phyloP scores from a whole-genome alignment of 2,113 vertebrate genomes.

The Muscicapa adusta region DNA sequence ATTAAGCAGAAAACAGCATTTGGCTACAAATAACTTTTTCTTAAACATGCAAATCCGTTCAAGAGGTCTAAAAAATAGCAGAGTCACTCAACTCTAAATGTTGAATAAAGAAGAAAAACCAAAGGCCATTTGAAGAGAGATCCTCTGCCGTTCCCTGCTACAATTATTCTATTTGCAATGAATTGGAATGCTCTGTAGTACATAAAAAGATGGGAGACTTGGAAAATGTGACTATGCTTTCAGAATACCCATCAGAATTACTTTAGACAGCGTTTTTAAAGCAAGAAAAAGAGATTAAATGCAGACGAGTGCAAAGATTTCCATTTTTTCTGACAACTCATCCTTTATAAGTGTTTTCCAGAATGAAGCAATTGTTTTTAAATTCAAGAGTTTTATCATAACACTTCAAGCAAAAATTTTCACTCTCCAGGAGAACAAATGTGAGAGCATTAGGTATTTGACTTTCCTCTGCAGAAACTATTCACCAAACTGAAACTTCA shows the following conservation, averaged over 20 bases:
- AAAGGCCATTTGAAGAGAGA: not conserved
- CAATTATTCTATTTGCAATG: not conserved
- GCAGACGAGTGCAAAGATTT: not conserved
- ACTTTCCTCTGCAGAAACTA: not conserved
- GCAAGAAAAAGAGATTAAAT: not conserved
- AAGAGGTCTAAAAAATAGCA: not conserved
- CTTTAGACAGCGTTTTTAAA: not conserved
- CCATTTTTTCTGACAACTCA: not conserved
- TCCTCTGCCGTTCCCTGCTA: not conserved
- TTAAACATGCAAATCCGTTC: not conserved
- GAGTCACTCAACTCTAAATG: not conserved
- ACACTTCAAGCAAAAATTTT: not conserved
- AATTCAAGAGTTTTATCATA: not conserved
- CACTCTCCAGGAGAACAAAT: not conserved
- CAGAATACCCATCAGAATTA: not conserved
- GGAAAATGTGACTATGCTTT: not conserved
- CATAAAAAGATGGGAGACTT: not conserved
- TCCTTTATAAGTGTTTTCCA: not conserved
- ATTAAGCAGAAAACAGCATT: not conserved
- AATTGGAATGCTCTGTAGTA: not conserved
- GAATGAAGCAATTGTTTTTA: not conserved
- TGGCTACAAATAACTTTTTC: not conserved
- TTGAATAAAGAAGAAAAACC: not conserved
- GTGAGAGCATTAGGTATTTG: not conserved
- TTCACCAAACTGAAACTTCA: not conserved